Evolutionary conservation across 1,140 invertebrate species (phyloP).

Genomic region (Hormaphis cornu): DNA sequence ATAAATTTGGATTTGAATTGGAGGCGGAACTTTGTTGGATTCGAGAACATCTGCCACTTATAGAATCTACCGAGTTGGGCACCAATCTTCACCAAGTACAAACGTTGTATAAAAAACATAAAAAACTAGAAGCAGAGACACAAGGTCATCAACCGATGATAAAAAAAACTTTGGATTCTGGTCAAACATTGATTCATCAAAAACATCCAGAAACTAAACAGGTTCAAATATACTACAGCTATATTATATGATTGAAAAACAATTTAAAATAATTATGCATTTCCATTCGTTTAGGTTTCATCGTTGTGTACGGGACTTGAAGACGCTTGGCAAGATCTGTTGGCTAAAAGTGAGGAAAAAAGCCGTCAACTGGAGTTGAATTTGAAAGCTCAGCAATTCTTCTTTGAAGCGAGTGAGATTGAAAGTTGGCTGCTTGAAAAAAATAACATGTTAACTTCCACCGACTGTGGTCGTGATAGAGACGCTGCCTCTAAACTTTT

Average conservation of each 20-base stretch:
- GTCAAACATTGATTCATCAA: slow-evolving; percentile 58
- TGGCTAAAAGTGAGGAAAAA: slow-evolving; percentile 58
- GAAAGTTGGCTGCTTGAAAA: slow-evolving; percentile 88
- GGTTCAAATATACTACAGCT: slow-evolving; percentile 43
- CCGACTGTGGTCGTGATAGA: slow-evolving; percentile 77
- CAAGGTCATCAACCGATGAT: slow-evolving; percentile 71
- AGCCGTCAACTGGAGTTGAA: slow-evolving; percentile 72
- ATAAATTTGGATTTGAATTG: slow-evolving; percentile 90
- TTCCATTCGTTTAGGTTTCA: slow-evolving; percentile 48
- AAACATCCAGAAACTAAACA: slow-evolving; percentile 65
- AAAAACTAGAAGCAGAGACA: slow-evolving; percentile 79
- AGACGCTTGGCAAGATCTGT: slow-evolving; percentile 59
- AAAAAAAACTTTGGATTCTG: slow-evolving; percentile 64
- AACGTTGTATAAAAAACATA: slow-evolving; percentile 85
- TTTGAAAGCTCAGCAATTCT: slow-evolving; percentile 78
- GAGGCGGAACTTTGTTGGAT: slow-evolving; percentile 94
- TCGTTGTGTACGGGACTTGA: slow-evolving; percentile 55
- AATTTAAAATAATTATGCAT: neutral
- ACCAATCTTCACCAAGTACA: slow-evolving; percentile 85
- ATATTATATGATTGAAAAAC: neutral
- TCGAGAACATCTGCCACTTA: slow-evolving; percentile 73
- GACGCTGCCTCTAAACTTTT: slow-evolving; percentile 81
- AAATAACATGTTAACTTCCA: slow-evolving; percentile 66
- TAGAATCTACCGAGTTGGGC: slow-evolving; percentile 62
- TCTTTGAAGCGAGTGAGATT: slow-evolving; percentile 82